Conservation (phyloP, 2,113 vertebrate species). For the Podocnemis expansa region DNA sequence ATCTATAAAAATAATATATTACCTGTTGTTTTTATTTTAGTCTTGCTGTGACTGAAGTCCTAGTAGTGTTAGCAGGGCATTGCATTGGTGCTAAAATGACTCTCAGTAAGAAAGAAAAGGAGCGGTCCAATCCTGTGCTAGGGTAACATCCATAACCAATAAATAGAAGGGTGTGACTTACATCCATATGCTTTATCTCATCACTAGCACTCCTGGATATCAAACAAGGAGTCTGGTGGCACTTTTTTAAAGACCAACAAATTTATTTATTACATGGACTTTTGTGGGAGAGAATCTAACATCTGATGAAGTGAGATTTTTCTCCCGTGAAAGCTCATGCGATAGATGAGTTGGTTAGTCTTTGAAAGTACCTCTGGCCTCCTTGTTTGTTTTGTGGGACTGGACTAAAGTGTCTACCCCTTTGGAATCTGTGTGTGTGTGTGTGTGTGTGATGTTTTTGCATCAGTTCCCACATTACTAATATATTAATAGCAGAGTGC, state of each 20-base stretch:
- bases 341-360: too few species aligned
- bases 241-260: too few species aligned
- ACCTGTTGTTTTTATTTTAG: neutral
- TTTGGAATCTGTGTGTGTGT: too few species aligned
- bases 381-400: too few species aligned
- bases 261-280: too few species aligned
- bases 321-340: too few species aligned
- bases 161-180: neutral
- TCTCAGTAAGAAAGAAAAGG: neutral
- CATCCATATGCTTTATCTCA: neutral
- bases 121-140: neutral
- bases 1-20: neutral
- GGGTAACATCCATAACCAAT: neutral
- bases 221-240: too few species aligned
- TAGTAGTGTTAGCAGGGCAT: neutral
- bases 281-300: too few species aligned
- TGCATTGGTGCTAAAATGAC: neutral
- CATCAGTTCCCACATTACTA: neutral
- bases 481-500: neutral
- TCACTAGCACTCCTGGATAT: neutral
- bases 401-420: too few species aligned
- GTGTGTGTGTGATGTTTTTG: too few species aligned
- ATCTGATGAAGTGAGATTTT: too few species aligned
- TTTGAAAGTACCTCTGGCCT: too few species aligned
- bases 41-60: neutral